Conservation (phyloP, 2,888 invertebrate species). For the Portevinia maculata region DNA sequence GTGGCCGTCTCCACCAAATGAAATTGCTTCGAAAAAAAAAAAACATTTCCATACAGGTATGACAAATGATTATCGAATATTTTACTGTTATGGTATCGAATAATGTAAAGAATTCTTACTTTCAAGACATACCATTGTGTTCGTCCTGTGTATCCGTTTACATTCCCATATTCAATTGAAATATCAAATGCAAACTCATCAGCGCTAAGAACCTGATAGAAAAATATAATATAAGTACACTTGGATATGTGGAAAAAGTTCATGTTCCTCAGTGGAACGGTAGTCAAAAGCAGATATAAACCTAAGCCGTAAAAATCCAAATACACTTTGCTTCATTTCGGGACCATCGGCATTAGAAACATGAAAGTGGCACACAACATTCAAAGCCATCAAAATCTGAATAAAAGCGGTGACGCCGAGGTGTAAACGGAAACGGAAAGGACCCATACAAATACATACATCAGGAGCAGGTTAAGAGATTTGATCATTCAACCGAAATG, state of each 20-base stretch:
- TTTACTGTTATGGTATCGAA: slow-evolving; percentile 5
- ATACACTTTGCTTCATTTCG: slow-evolving; percentile 46
- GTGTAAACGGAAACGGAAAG: not conserved
- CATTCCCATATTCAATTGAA: slow-evolving; percentile 1
- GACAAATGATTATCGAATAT: slow-evolving; percentile 19
- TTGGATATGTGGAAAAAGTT: not conserved
- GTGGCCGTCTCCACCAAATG: not conserved
- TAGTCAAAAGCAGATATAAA: slow-evolving; percentile 8
- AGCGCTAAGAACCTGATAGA: slow-evolving; percentile 9
- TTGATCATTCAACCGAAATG: slow-evolving; percentile 60
- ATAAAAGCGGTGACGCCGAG: slow-evolving; percentile 7
- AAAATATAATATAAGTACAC: slow-evolving; percentile 25
- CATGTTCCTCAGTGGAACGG: too few species aligned
- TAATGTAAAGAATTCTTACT: slow-evolving; percentile 46
- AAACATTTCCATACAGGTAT: not conserved
- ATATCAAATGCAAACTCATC: slow-evolving; percentile 27
- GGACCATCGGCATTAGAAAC: slow-evolving; percentile 3
- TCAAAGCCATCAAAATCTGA: slow-evolving; percentile 44
- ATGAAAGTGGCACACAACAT: slow-evolving; percentile 22
- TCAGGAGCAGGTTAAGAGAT: slow-evolving; percentile 42
- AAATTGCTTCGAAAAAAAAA: slow-evolving; percentile 2
- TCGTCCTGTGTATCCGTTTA: not conserved
- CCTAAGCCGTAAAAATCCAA: slow-evolving; percentile 62
- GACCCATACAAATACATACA: not conserved
- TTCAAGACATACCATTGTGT: slow-evolving; percentile 5